phyloP scores from a whole-genome alignment of 2,113 vertebrate genomes.

The Neotragus moschatus region DNA sequence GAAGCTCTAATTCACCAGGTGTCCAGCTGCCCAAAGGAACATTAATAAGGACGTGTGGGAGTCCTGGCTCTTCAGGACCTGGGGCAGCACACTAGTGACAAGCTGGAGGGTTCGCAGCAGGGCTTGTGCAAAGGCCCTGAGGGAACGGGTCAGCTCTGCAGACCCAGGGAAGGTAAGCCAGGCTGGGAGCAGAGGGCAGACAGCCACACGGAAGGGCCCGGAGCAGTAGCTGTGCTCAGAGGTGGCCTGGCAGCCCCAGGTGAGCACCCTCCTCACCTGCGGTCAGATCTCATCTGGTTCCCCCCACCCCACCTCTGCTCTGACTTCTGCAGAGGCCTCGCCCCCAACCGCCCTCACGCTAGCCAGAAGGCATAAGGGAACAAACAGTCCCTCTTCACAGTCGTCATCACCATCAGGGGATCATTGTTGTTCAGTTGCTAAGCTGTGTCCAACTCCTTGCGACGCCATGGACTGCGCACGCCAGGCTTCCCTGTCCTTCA shows the following conservation, averaged over 20 bases:
- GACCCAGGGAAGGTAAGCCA: not conserved
- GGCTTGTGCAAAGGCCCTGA: not conserved
- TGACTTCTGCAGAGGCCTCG: not conserved
- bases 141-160: not conserved
- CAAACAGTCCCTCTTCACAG: not conserved
- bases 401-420: not conserved
- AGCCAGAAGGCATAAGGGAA: not conserved
- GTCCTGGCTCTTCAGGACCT: accelerated
- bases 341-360: not conserved
- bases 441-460: not conserved
- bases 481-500: not conserved
- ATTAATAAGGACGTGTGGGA: not conserved
- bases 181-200: not conserved
- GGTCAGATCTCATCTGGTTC: not conserved
- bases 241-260: not conserved
- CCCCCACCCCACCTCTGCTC: not conserved
- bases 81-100: not conserved
- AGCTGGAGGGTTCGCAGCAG: not conserved
- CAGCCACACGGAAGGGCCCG: not conserved
- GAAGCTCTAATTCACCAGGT: not conserved
- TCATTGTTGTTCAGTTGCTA: not conserved
- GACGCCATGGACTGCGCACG: not conserved
- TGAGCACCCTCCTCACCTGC: not conserved
- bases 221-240: not conserved
- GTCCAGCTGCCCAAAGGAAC: not conserved